Evolutionary conservation across 2,888 invertebrate genomes (phyloP), one percentile per base, ranked within the genome.

Genomic region (Drosophila maculinotata): DNA sequence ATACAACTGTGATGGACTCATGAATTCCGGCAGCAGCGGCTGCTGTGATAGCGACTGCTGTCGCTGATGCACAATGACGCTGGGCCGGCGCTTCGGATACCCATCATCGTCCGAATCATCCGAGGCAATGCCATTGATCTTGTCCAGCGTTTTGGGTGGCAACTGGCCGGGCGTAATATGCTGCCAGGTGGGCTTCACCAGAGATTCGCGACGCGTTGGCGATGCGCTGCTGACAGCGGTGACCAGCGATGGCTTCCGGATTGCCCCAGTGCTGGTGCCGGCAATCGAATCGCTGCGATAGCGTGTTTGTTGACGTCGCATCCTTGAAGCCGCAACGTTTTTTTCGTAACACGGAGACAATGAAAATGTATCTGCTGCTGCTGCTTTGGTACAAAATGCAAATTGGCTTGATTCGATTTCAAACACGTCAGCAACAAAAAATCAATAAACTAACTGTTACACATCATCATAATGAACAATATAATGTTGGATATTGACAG

Each of bases 151-250:
- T 54, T 90, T 90, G 1, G 90, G 82, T 10, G 91, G 89, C 63
- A 91, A 71, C 69, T 92, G 92, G 25, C 91, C 91, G 0, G 91
- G 91, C 2, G 89, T 90, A 26, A 91, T 91, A 69, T 91, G 90
- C 79, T 91, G 92, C 91, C 91, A 92, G 30, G 92, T 92, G 36
- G 91, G 91, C 62, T 92, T 92, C 17, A 91, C 91, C 60, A 92
- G 63, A 0, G 92, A 92, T 39, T 92, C 91, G 9, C 91, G 89
- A 0, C 92, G 84, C 58, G 84, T 60, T 57, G 79, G 67, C 62
- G 85, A 66, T 1, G 75, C 74, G 65, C 25, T 68, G 66, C 63
- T 70, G 23, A 53, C 31, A 1, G 69, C 53, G 1, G 52, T 42
- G 33, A 65, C 41, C 26, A 87, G 53, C 10, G 89, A 87, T 20